These are phyloP conservation scores for Mythimna pallens DNA, from an alignment of 2,888 invertebrate species.

Conservation along the genomic window DNA sequence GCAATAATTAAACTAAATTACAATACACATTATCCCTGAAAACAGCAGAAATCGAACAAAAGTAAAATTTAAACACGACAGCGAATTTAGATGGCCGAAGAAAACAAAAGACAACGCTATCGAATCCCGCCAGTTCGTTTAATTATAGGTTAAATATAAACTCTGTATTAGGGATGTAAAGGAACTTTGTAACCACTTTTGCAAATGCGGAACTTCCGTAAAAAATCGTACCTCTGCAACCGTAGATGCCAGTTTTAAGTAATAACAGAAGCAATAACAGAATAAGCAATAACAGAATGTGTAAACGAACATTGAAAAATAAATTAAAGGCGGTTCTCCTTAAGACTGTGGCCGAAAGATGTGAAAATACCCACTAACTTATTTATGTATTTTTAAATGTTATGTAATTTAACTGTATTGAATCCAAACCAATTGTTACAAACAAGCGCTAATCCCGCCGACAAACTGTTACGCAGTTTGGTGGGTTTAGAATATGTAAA, in stretches of 20 bases:
- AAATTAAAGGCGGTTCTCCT: too few relatives aligned
- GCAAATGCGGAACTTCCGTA: not conserved
- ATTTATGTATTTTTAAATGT: too few relatives aligned
- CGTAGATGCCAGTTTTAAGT: not conserved
- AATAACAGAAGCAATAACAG: too few relatives aligned
- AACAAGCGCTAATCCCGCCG: too few relatives aligned
- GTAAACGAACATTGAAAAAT: too few relatives aligned
- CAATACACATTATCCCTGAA: constrained; percentile 35
- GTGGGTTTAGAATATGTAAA: too few relatives aligned
- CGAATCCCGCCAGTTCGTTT: constrained; percentile 66
- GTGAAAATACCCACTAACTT: too few relatives aligned
- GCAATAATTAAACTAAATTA: constrained; percentile 44
- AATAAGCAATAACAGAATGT: too few relatives aligned
- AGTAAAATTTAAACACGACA: constrained; percentile 64
- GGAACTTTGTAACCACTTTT: not conserved
- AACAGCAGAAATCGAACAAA: constrained; percentile 65
- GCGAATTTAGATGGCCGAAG: constrained; percentile 68
- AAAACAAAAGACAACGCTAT: constrained; percentile 71
- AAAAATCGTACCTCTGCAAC: not conserved
- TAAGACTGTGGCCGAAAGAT: too few relatives aligned
- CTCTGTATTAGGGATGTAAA: constrained; percentile 59
- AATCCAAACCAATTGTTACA: too few relatives aligned
- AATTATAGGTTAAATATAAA: constrained; percentile 75
- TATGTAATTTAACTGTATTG: too few relatives aligned
- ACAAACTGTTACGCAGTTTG: too few relatives aligned